Conservation (phyloP, 2,113 vertebrate species). For the Tonatia bakeri region DNA sequence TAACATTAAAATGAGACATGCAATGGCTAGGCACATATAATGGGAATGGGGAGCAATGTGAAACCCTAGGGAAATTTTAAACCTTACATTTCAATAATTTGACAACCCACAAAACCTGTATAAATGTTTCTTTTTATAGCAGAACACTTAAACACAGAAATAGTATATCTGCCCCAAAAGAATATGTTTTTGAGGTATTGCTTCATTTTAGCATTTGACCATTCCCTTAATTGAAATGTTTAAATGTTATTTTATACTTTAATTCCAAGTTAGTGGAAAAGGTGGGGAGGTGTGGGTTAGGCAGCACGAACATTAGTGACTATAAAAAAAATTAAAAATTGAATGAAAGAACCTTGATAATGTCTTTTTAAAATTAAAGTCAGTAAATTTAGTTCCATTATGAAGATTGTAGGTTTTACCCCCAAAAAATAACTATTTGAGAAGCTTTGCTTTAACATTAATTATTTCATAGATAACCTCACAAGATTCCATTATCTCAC, state of each 20-base stretch:
- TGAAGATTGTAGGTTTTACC: neutral
- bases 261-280: neutral
- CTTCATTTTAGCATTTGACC: neutral
- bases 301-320: neutral
- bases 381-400: slow-evolving; percentile 35
- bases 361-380: slow-evolving; percentile 56
- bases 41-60: neutral
- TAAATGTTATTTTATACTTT: slow-evolving; percentile 30
- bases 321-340: slow-evolving; percentile 40
- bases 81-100: neutral
- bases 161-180: neutral
- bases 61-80: neutral
- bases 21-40: neutral
- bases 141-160: neutral
- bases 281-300: neutral
- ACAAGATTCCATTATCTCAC: neutral
- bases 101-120: neutral
- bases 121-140: neutral
- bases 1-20: neutral
- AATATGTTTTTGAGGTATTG: neutral
- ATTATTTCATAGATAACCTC: neutral
- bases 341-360: slow-evolving; percentile 17
- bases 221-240: neutral
- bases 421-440: neutral
- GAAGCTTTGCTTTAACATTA: slow-evolving; percentile 24